A percentile compares a stretch with the other conserved stretches of the same genome.
These are phyloP conservation scores for Agrotis ipsilon DNA, from an alignment of 2,888 invertebrate genomes.

Conservation along the genomic window DNA sequence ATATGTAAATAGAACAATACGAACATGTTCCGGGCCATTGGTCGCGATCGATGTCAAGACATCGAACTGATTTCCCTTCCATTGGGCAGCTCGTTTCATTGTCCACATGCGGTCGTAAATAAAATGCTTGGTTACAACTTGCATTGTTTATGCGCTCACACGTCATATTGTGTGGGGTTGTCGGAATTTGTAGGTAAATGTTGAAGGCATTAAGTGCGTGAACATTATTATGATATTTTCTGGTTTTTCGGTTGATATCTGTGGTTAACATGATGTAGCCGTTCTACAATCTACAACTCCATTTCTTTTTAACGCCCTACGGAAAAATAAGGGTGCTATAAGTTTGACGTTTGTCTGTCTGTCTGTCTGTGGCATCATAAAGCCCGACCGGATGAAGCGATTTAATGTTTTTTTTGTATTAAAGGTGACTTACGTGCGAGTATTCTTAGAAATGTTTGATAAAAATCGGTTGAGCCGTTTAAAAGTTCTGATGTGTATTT, in stretches of 20 bases:
- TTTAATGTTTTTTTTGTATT: too few species aligned
- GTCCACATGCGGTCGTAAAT: constrained; percentile 59
- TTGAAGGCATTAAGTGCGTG: not conserved
- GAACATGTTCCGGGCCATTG: constrained; percentile 80
- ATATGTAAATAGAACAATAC: constrained; percentile 83
- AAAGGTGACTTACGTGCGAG: too few species aligned
- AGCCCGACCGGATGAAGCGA: too few species aligned
- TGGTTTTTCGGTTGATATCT: not conserved
- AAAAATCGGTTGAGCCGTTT: too few species aligned
- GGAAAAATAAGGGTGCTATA: too few species aligned
- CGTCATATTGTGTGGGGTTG: constrained; percentile 3
- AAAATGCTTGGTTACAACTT: constrained; percentile 43
- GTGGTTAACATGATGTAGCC: too few species aligned
- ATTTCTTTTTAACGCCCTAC: too few species aligned
- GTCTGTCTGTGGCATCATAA: too few species aligned
- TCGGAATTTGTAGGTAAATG: constrained; percentile 6
- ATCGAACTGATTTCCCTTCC: constrained; percentile 76
- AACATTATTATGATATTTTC: not conserved
- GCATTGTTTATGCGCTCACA: constrained; percentile 54
- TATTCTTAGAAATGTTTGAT: too few species aligned
- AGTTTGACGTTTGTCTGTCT: too few species aligned
- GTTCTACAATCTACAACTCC: too few species aligned
- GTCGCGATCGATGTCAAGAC: constrained; percentile 77
- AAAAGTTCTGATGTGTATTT: too few species aligned
- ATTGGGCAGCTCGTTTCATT: constrained; percentile 70